Evolutionary conservation across 2,797 vertebrate species (phyloP).

Genomic region (Protosalanx chinensis): DNA sequence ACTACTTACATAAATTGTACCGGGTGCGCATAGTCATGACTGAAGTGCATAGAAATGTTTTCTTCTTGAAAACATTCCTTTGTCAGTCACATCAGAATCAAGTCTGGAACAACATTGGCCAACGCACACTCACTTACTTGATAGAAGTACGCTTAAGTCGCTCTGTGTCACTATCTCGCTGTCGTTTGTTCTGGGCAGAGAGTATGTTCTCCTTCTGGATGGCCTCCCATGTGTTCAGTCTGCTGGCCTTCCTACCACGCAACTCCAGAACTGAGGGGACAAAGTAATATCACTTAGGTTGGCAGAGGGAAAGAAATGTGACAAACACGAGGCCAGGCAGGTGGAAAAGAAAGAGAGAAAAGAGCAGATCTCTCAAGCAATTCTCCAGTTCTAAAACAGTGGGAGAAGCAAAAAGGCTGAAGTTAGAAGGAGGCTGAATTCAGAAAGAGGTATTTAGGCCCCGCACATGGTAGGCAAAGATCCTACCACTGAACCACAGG

Average conservation of each 20-base stretch:
- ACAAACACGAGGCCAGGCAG: background rate
- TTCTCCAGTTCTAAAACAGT: background rate
- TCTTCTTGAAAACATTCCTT: no score
- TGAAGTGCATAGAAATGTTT: no score
- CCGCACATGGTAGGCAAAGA: no score
- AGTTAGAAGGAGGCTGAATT: background rate
- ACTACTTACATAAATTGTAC: no score
- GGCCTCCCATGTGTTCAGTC: constrained; percentile 80
- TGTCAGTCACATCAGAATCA: background rate
- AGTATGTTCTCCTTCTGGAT: constrained; percentile 83
- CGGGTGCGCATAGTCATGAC: no score
- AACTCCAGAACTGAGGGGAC: constrained; percentile 66
- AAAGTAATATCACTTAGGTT: constrained; percentile 1
- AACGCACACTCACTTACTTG: constrained; percentile 68
- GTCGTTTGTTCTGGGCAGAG: constrained; percentile 65
- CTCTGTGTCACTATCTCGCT: constrained; percentile 76
- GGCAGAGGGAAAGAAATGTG: background rate
- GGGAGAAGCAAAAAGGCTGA: background rate
- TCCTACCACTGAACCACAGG: background rate
- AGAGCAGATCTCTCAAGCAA: background rate
- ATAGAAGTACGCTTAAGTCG: constrained; percentile 76
- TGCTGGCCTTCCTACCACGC: constrained; percentile 56
- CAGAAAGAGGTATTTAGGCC: background rate
- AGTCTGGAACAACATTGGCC: background rate
- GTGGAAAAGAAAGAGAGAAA: constrained; percentile 7